Conservation (phyloP, 2,888 invertebrate species). For the Pardosa pseudoannulata region DNA sequence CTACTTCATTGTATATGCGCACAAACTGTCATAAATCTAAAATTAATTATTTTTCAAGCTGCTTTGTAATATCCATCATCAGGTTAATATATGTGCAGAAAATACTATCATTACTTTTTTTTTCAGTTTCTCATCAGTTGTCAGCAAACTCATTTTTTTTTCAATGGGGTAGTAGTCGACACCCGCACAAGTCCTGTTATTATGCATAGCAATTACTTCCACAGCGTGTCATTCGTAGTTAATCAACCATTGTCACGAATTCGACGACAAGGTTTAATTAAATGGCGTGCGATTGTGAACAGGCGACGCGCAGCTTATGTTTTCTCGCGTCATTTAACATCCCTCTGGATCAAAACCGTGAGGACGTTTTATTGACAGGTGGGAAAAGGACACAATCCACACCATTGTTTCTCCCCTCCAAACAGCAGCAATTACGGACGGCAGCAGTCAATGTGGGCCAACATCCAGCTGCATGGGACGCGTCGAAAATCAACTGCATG, state of each 20-base stretch:
- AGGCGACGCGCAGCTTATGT: background rate
- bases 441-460: too few relatives aligned
- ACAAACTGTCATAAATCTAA: too few relatives aligned
- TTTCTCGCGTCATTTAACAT: constrained; percentile 1
- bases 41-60: too few relatives aligned
- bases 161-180: too few relatives aligned
- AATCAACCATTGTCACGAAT: background rate
- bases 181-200: too few relatives aligned
- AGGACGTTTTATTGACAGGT: constrained; percentile 20
- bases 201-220: too few relatives aligned
- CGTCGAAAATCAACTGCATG: background rate
- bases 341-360: background rate
- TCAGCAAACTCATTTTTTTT: too few relatives aligned
- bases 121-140: too few relatives aligned
- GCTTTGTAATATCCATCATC: too few relatives aligned
- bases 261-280: background rate
- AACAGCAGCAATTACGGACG: constrained; percentile 5
- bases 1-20: too few relatives aligned
- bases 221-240: background rate
- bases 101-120: too few relatives aligned
- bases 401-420: constrained; percentile 8
- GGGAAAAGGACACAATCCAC: background rate
- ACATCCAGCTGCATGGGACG: constrained; percentile 7
- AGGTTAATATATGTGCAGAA: too few relatives aligned
- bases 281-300: background rate